phyloP scores from a whole-genome alignment of 2,888 invertebrate species.

The Habrosyne pyritoides region DNA sequence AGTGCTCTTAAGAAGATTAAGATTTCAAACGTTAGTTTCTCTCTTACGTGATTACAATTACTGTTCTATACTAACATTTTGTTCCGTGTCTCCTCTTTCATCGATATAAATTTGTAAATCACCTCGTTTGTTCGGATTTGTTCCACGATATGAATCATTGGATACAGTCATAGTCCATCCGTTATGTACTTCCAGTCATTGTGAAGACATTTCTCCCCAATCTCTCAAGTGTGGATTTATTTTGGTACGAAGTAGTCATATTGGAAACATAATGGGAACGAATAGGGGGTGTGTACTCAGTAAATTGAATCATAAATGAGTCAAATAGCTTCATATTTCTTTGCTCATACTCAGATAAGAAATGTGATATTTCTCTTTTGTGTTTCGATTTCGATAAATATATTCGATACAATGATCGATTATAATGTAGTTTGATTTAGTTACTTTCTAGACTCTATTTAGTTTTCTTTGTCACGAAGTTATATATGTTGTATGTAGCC shows the following conservation, averaged over 20 bases:
- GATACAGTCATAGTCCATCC: background rate
- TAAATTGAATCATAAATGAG: slow-evolving; percentile 49
- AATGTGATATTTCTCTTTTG: slow-evolving; percentile 7
- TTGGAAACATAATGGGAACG: slow-evolving; percentile 19
- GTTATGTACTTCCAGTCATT: background rate
- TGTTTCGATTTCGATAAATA: slow-evolving; percentile 2
- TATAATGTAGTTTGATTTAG: background rate
- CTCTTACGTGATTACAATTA: background rate
- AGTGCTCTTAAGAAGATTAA: background rate
- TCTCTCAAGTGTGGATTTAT: slow-evolving; percentile 25
- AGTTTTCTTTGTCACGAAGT: no score
- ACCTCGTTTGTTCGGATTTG: background rate
- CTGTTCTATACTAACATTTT: no score
- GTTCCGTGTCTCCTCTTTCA: background rate
- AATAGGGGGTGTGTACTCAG: slow-evolving; percentile 29
- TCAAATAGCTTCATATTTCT: slow-evolving; percentile 22
- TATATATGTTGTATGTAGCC: no score
- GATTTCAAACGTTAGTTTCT: background rate
- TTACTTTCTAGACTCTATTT: background rate
- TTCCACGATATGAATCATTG: background rate
- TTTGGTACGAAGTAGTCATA: slow-evolving; percentile 26
- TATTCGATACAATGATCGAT: background rate
- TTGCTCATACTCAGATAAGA: slow-evolving; percentile 1
- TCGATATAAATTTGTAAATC: background rate
- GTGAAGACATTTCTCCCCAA: background rate